Base-by-base conservation (phyloP, 2,888 invertebrate species). In the Hyalella azteca region DNA sequence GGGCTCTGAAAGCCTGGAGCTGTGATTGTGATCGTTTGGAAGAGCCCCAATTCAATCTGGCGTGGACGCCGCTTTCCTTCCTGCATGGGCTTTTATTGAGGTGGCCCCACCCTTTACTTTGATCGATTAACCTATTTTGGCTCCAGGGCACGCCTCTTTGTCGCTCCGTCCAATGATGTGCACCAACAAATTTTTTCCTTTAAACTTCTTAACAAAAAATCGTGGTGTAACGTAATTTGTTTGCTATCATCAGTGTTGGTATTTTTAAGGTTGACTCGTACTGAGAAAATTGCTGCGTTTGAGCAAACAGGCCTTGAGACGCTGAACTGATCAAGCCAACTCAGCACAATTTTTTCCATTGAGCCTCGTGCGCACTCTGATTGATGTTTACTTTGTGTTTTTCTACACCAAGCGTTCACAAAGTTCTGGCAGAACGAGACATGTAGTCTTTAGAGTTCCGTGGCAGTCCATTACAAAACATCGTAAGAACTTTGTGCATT, bases 81-180 rank as follows among this genome's bases (percentile, higher is more conserved):
- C 45, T 29, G n/a, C n/a, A n/a, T n/a, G 26, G 54, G 54, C 54
- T 29, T 54, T 54, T 26, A 54, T 54, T 54, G 54, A 54, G 54
- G 54, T 54, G 26, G 54, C 54, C 54, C 54, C 54, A 54, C 54
- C 54, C 54, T 54, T 54, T 54, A 54, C 54, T 54, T 54, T 54
- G 29, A 54, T 54, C 54, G 54, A 54, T 54, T 29, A 54, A 29
- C 54, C 54, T 54, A 54, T 54, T 54, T 54, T 54, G 54, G 54
- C 54, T 19, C 9, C 26, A 54, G 54, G 54, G 22, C 54, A 54
- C 54, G 54, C 54, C 54, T 54, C 54, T 54, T 11, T 54, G 54
- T 26, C 54, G 22, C 11, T 3, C 22, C 54, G 29, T 22, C 54
- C 54, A 54, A 22, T 54, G 22, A 54, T 26, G 54, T 54, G 54